Conservation (phyloP, 53 echinoderm and acorn worm species). For the Holothuria scabra region DNA sequence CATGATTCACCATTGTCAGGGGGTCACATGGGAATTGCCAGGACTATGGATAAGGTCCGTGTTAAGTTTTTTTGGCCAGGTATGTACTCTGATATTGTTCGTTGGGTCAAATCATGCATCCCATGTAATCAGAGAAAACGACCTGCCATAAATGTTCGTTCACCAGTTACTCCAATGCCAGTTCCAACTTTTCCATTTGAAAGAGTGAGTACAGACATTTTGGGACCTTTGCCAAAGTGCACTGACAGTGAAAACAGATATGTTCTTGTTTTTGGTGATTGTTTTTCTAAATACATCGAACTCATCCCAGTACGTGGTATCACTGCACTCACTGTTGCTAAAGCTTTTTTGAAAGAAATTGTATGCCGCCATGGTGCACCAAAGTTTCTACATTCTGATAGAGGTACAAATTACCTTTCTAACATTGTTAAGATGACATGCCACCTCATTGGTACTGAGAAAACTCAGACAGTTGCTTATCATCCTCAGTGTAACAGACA, state of each 20-base stretch:
- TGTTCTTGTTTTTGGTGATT: constrained; percentile 63
- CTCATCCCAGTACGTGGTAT: too few species aligned
- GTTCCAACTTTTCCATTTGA: constrained; percentile 46
- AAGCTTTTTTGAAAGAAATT: constrained; percentile 22
- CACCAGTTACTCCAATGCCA: constrained; percentile 55
- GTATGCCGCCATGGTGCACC: background rate
- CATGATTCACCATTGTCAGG: constrained; percentile 51
- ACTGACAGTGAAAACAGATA: constrained; percentile 53
- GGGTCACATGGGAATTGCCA: constrained; percentile 51
- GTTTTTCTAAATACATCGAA: constrained; percentile 53
- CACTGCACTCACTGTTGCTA: constrained; percentile 7
- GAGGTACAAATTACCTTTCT: constrained; percentile 43
- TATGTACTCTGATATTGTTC: constrained; percentile 4
- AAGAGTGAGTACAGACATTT: constrained; percentile 55
- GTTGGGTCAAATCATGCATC: too few species aligned
- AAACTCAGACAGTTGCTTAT: constrained; percentile 9
- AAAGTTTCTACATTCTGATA: constrained; percentile 39
- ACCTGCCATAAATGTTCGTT: constrained; percentile 22
- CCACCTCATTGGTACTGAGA: background rate
- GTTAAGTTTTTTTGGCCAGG: constrained; percentile 39
- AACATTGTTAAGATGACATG: constrained; percentile 37
- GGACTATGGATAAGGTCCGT: constrained; percentile 50
- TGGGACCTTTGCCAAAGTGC: constrained; percentile 58
- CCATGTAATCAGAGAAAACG: constrained; percentile 41
- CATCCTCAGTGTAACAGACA: constrained; percentile 26